Conservation (phyloP, 2,888 invertebrate genomes). For the Caradrina clavipalpis region DNA sequence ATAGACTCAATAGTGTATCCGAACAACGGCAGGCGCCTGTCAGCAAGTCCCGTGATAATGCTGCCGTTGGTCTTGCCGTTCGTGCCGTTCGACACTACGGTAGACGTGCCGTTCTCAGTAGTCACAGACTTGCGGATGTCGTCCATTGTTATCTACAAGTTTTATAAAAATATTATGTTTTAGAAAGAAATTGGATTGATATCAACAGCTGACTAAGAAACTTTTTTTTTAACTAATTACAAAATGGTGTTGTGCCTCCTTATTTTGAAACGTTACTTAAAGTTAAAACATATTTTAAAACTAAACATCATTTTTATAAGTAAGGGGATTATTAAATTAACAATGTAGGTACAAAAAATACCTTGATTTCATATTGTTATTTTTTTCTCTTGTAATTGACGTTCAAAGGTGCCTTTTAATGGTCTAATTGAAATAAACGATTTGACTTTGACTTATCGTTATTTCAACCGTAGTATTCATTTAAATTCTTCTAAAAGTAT, state of each 20-base stretch:
- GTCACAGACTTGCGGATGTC: conserved; percentile 92
- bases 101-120: conserved; percentile 69
- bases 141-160: conserved; percentile 94
- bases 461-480: too few species aligned
- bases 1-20: conserved; percentile 99
- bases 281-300: too few species aligned
- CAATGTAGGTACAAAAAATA: too few species aligned
- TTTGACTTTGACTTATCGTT: too few species aligned
- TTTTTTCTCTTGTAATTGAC: too few species aligned
- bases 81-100: conserved; percentile 71
- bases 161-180: not conserved
- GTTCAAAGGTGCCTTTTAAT: too few species aligned
- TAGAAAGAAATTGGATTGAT: not conserved
- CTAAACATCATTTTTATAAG: too few species aligned
- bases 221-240: not conserved
- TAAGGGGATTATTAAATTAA: too few species aligned
- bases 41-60: conserved; percentile 91
- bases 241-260: too few species aligned
- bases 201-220: conserved; percentile 9
- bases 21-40: conserved; percentile 96
- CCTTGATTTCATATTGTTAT: too few species aligned
- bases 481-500: too few species aligned
- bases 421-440: too few species aligned
- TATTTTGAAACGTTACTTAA: not conserved
- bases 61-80: conserved; percentile 70